Percentiles rank a stretch among this genome's conserved stretches.
Evolutionary conservation across 2,113 vertebrate species (phyloP).

Genomic region (Leuciscus idus): DNA sequence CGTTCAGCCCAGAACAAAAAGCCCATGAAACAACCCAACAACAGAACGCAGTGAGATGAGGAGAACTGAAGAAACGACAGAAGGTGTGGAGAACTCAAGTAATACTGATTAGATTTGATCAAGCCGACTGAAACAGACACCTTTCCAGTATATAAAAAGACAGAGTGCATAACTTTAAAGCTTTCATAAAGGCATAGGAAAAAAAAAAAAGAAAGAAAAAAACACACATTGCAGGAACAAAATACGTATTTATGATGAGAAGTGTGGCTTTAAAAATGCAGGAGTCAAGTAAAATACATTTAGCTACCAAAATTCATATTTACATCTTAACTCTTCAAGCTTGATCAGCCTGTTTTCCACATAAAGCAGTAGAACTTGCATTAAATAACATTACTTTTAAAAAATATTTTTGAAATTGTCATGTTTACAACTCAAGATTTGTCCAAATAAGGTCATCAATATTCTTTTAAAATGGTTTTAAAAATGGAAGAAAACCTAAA

Average conservation of each 20-base stretch:
- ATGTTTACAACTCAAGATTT: constrained; percentile 36
- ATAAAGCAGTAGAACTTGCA: constrained; percentile 83
- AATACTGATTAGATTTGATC: constrained; percentile 90
- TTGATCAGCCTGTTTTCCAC: constrained; percentile 79
- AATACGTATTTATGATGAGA: constrained; percentile 61
- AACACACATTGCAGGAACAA: constrained; percentile 72
- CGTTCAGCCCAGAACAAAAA: constrained; percentile 90
- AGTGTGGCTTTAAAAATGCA: constrained; percentile 64
- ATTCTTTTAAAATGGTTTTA: constrained; percentile 27
- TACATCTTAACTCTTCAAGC: constrained; percentile 88
- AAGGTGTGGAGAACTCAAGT: constrained; percentile 75
- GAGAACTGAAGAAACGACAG: constrained; percentile 63
- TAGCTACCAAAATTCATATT: constrained; percentile 87
- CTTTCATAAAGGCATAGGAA: constrained; percentile 78
- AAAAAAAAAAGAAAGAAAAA: constrained; percentile 67
- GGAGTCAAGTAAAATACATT: constrained; percentile 84
- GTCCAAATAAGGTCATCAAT: constrained; percentile 31
- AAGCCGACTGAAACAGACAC: constrained; percentile 74
- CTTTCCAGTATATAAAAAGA: constrained; percentile 85
- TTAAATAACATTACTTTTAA: constrained; percentile 69
- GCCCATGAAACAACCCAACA: constrained; percentile 83
- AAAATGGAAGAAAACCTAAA: constrained; percentile 44
- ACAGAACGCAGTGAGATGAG: constrained; percentile 70
- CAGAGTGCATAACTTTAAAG: constrained; percentile 86
- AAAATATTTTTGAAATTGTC: constrained; percentile 54